Evolutionary conservation across 30 jellyfish, hydroid and myxozoan genomes (phyloP).

Genomic region (Haliclystus octoradiatus): DNA sequence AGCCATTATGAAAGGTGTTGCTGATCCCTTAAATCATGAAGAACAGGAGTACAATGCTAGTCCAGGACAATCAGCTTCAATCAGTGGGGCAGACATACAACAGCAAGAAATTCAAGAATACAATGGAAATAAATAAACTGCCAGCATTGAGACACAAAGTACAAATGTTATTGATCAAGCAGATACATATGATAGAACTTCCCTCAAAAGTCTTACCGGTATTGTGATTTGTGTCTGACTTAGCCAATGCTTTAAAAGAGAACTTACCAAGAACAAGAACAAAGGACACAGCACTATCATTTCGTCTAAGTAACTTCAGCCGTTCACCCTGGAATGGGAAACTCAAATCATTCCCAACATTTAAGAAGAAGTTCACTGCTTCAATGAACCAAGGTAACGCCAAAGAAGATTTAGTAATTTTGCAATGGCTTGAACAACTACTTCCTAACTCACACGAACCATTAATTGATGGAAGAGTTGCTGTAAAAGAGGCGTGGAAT

Average conservation of each 20-base stretch:
- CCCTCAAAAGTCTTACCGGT: no score
- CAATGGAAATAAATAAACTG: no score
- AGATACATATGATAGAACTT: no score
- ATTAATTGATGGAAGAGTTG: neutral
- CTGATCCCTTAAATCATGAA: no score
- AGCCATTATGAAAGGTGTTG: no score
- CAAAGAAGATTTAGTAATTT: neutral
- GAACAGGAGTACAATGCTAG: no score
- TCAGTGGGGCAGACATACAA: no score
- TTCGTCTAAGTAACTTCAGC: neutral
- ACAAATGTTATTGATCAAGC: no score
- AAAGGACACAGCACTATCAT: neutral
- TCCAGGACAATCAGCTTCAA: no score
- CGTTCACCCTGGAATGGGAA: neutral
- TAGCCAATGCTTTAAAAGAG: neutral
- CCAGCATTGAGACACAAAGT: no score
- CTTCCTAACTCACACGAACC: neutral
- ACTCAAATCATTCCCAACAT: neutral
- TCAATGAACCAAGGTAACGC: neutral
- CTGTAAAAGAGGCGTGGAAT: neutral
- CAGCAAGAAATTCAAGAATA: no score
- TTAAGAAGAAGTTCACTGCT: neutral
- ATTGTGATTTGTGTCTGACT: no score
- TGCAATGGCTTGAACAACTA: neutral
- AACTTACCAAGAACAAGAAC: neutral